These are phyloP conservation scores for Palythoa grandis DNA, from an alignment of 92 coral and sea anemone genomes.

Conservation along the genomic window DNA sequence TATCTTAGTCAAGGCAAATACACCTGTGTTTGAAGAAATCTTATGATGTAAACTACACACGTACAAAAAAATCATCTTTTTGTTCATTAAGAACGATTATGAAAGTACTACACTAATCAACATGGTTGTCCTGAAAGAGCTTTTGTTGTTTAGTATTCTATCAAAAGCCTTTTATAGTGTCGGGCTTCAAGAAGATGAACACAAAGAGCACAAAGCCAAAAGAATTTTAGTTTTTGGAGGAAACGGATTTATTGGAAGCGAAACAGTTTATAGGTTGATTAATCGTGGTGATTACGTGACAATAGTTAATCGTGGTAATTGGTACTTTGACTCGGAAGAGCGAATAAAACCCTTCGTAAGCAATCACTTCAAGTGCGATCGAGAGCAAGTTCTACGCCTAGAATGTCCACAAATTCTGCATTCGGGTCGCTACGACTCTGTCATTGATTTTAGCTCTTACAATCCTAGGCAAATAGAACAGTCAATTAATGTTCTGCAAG, in stretches of 20 bases:
- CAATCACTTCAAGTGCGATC: conserved; percentile 79
- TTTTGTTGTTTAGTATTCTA: conserved; percentile 5
- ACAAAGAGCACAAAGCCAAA: conserved; percentile 19
- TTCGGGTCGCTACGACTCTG: conserved; percentile 81
- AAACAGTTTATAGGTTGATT: conserved; percentile 69
- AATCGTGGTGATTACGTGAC: conserved; percentile 78
- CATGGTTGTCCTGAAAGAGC: conserved; percentile 11
- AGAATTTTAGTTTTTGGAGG: conserved; percentile 92
- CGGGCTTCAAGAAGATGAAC: conserved; percentile 21
- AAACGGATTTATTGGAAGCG: conserved; percentile 96
- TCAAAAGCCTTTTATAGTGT: conserved; percentile 3
- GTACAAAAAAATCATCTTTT: not conserved
- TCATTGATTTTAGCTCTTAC: conserved; percentile 94
- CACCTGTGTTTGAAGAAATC: conserved; percentile 34
- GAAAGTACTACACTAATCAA: not conserved
- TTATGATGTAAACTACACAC: not conserved
- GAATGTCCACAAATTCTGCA: conserved; percentile 85
- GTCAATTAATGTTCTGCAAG: conserved; percentile 66
- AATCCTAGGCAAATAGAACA: conserved; percentile 81
- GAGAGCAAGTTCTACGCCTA: conserved; percentile 76
- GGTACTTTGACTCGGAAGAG: conserved; percentile 90
- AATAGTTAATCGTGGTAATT: conserved; percentile 90
- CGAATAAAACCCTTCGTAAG: conserved; percentile 79
- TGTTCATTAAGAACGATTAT: conserved; percentile 4
- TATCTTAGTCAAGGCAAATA: conserved; percentile 4